Conservation (phyloP, 1,140 invertebrate species). For the Phthorimaea operculella region DNA sequence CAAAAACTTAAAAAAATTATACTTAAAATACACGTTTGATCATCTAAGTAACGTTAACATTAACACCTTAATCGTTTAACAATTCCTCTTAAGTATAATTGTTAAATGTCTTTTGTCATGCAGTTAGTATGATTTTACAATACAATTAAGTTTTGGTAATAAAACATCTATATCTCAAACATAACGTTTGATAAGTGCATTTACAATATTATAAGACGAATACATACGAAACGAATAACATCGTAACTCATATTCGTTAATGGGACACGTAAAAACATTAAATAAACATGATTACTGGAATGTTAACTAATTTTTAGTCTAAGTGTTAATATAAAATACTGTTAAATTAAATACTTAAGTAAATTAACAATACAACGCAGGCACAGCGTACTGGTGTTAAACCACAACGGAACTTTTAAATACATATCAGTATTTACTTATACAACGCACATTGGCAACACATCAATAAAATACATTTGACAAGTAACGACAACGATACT, state of each 20-base stretch:
- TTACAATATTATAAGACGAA: conserved; percentile 7
- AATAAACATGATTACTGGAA: conserved; percentile 35
- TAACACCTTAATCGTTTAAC: conserved; percentile 20
- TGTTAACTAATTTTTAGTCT: conserved; percentile 51
- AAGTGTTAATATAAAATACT: conserved; percentile 53
- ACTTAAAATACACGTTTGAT: conserved; percentile 43
- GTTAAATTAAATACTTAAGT: conserved; percentile 53
- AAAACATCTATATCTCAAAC: conserved; percentile 29
- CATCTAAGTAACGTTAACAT: conserved; percentile 14
- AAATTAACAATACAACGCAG: conserved; percentile 41
- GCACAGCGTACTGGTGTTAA: background rate
- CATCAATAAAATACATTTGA: conserved; percentile 26
- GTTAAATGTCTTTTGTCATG: conserved; percentile 47
- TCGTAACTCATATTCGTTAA: conserved; percentile 3
- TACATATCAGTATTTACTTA: background rate
- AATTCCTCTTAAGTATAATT: conserved; percentile 30
- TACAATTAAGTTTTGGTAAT: conserved; percentile 29
- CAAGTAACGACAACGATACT: conserved; percentile 21
- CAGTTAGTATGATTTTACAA: conserved; percentile 42
- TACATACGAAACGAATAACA: conserved; percentile 6
- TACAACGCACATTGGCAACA: conserved; percentile 19
- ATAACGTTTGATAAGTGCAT: conserved; percentile 21
- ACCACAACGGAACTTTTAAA: too few species aligned
- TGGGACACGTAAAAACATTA: conserved; percentile 4
- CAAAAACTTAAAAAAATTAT: conserved; percentile 16